These are phyloP conservation scores for Corythornis madagascariensis DNA, from an alignment of 2,113 vertebrate species.

Conservation along the genomic window DNA sequence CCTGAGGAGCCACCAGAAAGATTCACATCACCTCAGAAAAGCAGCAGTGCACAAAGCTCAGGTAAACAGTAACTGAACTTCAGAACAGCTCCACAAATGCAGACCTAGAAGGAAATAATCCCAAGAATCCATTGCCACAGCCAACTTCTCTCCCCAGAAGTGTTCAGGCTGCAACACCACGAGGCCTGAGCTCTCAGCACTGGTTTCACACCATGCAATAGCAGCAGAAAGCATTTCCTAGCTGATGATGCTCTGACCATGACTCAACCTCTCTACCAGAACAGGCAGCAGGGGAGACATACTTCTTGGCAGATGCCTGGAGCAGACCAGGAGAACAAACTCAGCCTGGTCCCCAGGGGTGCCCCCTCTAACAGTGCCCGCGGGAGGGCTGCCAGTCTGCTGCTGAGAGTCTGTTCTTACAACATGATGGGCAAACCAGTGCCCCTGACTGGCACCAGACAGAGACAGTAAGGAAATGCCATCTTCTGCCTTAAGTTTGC, in stretches of 20 bases:
- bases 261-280: neutral
- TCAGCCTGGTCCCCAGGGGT: neutral
- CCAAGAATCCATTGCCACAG: neutral
- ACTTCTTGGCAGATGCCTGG: neutral
- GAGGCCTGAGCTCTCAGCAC: neutral
- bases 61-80: slow-evolving; percentile 8
- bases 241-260: neutral
- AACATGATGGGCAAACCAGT: neutral
- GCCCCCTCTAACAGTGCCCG: neutral
- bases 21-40: neutral
- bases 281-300: neutral
- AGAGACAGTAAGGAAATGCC: neutral
- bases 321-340: neutral
- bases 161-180: fast-evolving
- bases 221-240: neutral
- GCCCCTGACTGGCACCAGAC: neutral
- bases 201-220: neutral
- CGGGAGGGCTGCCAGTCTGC: neutral
- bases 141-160: neutral
- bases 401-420: neutral
- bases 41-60: slow-evolving; percentile 11
- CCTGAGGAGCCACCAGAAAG: slow-evolving; percentile 31
- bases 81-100: neutral
- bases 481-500: neutral
- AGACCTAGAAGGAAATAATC: neutral